Evolutionary conservation across 2,888 invertebrate species (phyloP).

Genomic region (Spicauda simplicius): DNA sequence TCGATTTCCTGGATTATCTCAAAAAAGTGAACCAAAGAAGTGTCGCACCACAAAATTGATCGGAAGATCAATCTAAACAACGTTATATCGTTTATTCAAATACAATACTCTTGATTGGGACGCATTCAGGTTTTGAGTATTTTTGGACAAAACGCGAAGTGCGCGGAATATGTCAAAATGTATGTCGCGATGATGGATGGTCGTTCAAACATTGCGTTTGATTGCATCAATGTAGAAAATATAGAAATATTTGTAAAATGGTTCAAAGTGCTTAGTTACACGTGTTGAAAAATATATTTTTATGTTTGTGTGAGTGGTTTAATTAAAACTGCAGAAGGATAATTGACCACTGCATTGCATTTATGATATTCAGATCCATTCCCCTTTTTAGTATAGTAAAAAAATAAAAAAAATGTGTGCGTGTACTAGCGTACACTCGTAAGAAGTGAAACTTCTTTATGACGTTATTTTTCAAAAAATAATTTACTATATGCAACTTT

Average conservation of each 20-base stretch:
- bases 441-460: too few species aligned
- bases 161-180: constrained; percentile 64
- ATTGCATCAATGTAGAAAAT: constrained; percentile 4
- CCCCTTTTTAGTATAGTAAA: too few species aligned
- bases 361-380: too few species aligned
- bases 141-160: constrained; percentile 63
- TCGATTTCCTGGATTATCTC: constrained; percentile 54
- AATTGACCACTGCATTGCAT: too few species aligned
- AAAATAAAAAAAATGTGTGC: too few species aligned
- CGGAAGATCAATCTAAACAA: constrained; percentile 72
- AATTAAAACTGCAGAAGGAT: too few species aligned
- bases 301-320: too few species aligned
- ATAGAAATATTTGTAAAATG: background rate
- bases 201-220: background rate
- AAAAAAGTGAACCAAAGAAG: constrained; percentile 48
- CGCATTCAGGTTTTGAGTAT: constrained; percentile 57
- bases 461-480: too few species aligned
- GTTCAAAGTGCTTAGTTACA: too few species aligned
- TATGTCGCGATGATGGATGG: constrained; percentile 64
- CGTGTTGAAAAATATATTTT: too few species aligned
- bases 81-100: constrained; percentile 55
- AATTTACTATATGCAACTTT: too few species aligned
- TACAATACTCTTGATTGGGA: constrained; percentile 73
- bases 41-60: constrained; percentile 63
- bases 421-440: too few species aligned